Percentiles rank a stretch among this genome's conserved stretches.
These are phyloP conservation scores for Psittacula derbiana DNA, from an alignment of 2,797 vertebrate species.

Conservation along the genomic window DNA sequence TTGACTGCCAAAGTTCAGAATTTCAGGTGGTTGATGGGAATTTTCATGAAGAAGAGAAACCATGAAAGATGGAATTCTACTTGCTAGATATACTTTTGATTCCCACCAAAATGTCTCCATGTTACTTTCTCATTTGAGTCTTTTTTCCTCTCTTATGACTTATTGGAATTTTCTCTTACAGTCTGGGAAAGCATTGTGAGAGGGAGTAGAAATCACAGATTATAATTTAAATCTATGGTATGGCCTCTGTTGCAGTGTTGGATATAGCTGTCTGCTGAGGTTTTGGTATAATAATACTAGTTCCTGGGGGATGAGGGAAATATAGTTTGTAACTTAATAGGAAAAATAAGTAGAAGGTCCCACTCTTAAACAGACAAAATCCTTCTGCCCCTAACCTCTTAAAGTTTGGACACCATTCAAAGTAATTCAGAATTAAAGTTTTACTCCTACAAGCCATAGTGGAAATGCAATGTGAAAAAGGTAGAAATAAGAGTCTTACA, in stretches of 20 bases:
- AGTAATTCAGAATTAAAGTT: background rate
- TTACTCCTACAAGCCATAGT: background rate
- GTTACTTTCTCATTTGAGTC: background rate
- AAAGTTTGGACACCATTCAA: background rate
- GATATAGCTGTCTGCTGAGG: background rate
- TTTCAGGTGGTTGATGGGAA: background rate
- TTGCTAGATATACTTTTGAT: background rate
- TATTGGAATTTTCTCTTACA: background rate
- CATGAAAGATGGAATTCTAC: background rate
- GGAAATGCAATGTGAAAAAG: background rate
- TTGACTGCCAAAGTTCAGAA: background rate
- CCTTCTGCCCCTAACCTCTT: background rate
- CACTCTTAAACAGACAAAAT: background rate
- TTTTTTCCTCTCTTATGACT: background rate
- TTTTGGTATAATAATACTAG: background rate
- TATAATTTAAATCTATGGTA: background rate
- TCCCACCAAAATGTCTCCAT: background rate
- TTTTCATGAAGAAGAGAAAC: background rate
- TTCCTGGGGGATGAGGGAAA: background rate
- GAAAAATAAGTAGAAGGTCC: slow-evolving; percentile 10
- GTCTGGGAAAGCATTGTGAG: background rate
- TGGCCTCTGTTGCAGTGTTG: background rate
- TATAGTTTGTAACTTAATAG: background rate
- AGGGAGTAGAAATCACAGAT: background rate
- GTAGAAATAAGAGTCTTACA: background rate